Base-by-base conservation (phyloP, 2,797 vertebrate species). In the Gobionotothen gibberifrons region DNA sequence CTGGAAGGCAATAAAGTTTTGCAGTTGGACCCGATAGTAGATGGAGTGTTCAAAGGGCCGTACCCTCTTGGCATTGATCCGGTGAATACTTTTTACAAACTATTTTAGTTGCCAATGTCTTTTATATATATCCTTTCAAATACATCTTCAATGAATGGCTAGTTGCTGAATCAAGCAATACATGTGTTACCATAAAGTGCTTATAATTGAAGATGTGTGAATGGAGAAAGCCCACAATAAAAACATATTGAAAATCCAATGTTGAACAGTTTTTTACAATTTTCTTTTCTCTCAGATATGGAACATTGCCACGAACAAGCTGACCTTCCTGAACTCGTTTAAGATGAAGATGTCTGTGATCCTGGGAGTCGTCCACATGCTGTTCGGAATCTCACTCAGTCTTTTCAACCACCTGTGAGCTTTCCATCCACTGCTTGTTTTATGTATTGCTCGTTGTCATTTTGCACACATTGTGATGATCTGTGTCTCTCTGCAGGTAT, bases 291-390 rank as follows among this genome's bases (percentile, higher is more conserved):
- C 39, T 68, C 88, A 99, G 98, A 98, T 99, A 69, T 99, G 98
- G 98, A 99, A 95, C 84, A 95, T 99, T 51, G 96, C 98, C 54
- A 86, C 83, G 86, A 99, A 99, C 90, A 99, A 99, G 82, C 92
- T 99, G 89, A 97, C 95, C 1, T 99, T 99, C 94, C 95, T 99
- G 78, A 99, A 99, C 89, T 99, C 98, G 3, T 99, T 98, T 74
- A 99, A 99, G 90, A 99, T 99, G 98, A 99, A 99, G 90, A 99
- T 99, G 97, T 99, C 98, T 0, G 91, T 99, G 44, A 93, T 98
- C 81, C 93, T 99, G 60, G 98, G 98, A 36, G 95, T 99, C 75
- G 91, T 96, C 87, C 98, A 99, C 83, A 99, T 99, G 98, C 66
- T 96, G 43, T 99, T 99, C 79, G 98, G 98, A 48, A 94, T 99